Percentiles rank a stretch among this genome's conserved stretches.
phyloP scores from a whole-genome alignment of 2,113 vertebrate species.

The Nicator chloris region DNA sequence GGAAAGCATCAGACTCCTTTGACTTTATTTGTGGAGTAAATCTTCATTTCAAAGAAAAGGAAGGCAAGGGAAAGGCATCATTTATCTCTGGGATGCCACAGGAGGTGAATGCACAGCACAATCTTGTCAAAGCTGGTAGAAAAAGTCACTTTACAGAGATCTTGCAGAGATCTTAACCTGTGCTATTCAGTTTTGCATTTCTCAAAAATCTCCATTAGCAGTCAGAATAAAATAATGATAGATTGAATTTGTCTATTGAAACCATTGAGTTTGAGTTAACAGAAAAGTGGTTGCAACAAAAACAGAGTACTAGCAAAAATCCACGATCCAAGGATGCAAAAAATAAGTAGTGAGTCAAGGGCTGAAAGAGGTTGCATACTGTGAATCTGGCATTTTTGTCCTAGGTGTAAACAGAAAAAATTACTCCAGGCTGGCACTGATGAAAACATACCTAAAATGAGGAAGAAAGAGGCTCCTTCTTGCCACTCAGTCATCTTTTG shows the following conservation, averaged over 20 bases:
- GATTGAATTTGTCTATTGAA: background rate
- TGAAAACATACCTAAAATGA: background rate
- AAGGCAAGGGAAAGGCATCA: background rate
- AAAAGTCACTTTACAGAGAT: background rate
- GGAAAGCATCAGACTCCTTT: background rate
- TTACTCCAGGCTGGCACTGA: background rate
- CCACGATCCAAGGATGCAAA: background rate
- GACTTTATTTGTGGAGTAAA: background rate
- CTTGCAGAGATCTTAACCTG: background rate
- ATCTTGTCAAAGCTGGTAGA: background rate
- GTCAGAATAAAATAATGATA: background rate
- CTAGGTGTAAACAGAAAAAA: background rate
- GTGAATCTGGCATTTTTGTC: background rate
- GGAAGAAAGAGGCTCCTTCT: background rate
- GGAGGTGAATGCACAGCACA: background rate
- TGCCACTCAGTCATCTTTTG: background rate
- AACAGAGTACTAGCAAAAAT: accelerated
- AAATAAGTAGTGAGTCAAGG: background rate
- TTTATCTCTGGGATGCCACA: background rate
- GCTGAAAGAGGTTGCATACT: background rate
- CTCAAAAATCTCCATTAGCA: background rate
- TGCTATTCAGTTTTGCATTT: background rate
- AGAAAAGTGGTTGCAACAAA: background rate
- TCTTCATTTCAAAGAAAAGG: background rate
- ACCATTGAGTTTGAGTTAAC: background rate